Evolutionary conservation across 2,888 invertebrate species (phyloP).

Genomic region (Itoplectis maculator): DNA sequence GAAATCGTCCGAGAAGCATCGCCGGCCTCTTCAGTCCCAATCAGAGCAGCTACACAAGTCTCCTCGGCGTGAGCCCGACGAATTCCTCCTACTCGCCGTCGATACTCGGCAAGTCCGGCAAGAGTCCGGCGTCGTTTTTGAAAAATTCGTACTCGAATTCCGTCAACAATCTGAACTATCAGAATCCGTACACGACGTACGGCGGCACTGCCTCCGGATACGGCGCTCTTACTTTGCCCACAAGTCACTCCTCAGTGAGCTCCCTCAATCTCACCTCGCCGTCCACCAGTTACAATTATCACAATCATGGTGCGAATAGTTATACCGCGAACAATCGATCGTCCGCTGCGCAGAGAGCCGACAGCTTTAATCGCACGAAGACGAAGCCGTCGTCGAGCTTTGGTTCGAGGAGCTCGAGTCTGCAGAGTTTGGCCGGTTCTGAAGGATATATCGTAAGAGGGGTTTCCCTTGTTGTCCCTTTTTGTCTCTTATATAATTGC

Average conservation of each 20-base stretch:
- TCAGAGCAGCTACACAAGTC: constrained; percentile 79
- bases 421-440: constrained; percentile 86
- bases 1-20: constrained; percentile 81
- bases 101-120: constrained; percentile 74
- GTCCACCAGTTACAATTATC: constrained; percentile 78
- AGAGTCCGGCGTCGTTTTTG: constrained; percentile 73
- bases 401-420: constrained; percentile 82
- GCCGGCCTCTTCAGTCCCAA: constrained; percentile 79
- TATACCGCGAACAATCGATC: constrained; percentile 71
- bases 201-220: constrained; percentile 89
- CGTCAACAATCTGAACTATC: constrained; percentile 84
- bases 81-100: constrained; percentile 77
- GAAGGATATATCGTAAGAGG: constrained; percentile 94
- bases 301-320: constrained; percentile 70
- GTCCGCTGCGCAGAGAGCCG: constrained; percentile 75
- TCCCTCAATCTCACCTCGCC: constrained; percentile 87
- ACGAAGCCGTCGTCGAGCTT: constrained; percentile 75
- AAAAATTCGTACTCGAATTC: constrained; percentile 83
- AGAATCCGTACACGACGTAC: constrained; percentile 86
- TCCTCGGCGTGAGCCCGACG: constrained; percentile 77
- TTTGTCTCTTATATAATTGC: no score
- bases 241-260: constrained; percentile 85
- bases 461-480: no score
- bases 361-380: constrained; percentile 79
- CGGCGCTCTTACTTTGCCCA: constrained; percentile 89